Conservation (phyloP, 2,888 invertebrate species). For the Lasioglossum villosulum region DNA sequence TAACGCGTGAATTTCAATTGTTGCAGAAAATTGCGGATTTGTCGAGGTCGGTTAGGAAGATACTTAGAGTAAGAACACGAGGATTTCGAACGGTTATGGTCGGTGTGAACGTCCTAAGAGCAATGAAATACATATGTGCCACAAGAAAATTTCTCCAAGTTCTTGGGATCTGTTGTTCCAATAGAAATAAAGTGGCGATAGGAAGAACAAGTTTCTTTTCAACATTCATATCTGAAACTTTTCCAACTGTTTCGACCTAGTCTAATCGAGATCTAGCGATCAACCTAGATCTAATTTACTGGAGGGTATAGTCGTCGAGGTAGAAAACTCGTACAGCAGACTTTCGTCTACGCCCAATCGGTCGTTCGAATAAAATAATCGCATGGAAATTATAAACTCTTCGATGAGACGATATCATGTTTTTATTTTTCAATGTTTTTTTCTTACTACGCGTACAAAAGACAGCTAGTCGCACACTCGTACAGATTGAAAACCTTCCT, state of each 20-base stretch:
- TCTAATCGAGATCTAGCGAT: background rate
- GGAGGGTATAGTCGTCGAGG: background rate
- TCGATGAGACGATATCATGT: no score
- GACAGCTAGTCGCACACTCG: background rate
- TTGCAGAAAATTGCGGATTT: background rate
- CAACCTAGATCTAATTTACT: constrained; percentile 5
- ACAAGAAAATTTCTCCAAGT: background rate
- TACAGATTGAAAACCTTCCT: background rate
- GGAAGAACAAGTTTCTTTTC: background rate
- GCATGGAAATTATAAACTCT: no score
- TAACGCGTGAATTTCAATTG: background rate
- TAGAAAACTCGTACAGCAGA: background rate
- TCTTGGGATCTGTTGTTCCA: background rate
- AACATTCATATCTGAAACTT: background rate
- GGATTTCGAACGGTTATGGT: background rate
- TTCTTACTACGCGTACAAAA: background rate
- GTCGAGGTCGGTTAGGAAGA: background rate
- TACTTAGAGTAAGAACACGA: background rate
- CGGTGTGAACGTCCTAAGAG: background rate
- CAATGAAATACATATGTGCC: background rate
- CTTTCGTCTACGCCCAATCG: background rate
- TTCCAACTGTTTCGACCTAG: background rate
- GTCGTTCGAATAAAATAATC: background rate
- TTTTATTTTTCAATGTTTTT: no score
- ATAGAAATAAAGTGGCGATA: background rate